Conservation (phyloP, 2,113 vertebrate genomes). For the Salvelinus fontinalis region DNA sequence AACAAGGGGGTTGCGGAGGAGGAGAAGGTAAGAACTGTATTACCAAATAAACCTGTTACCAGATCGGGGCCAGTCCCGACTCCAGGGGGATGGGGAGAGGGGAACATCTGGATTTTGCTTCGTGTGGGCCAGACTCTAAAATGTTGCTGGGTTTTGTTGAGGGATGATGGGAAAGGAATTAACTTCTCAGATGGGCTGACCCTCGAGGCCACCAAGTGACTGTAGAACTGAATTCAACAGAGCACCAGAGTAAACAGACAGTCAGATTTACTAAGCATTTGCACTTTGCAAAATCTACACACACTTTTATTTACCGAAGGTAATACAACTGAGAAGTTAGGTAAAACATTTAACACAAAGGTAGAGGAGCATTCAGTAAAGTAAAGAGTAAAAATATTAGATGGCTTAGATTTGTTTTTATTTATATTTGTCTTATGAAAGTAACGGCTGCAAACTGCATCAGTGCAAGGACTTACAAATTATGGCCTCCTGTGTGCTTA, state of each 20-base stretch:
- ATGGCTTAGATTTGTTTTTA: neutral
- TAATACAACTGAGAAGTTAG: neutral
- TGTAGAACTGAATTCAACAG: neutral
- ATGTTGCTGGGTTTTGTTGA: constrained; percentile 49
- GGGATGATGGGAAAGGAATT: constrained; percentile 37
- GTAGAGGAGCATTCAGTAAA: neutral
- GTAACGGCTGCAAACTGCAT: neutral
- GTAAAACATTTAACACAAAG: neutral
- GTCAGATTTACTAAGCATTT: too few relatives aligned
- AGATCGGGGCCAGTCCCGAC: neutral
- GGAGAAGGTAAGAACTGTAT: neutral
- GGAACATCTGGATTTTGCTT: constrained; percentile 60
- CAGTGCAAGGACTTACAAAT: neutral
- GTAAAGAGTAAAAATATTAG: neutral
- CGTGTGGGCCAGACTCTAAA: constrained; percentile 43
- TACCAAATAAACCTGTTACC: neutral
- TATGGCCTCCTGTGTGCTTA: too few relatives aligned
- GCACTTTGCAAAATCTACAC: too few relatives aligned
- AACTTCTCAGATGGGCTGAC: constrained; percentile 51
- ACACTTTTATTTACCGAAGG: too few relatives aligned
- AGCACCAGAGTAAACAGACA: neutral
- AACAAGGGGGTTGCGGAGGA: too few relatives aligned
- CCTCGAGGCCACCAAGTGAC: neutral
- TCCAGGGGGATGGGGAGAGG: constrained; percentile 1
- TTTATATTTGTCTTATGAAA: neutral